Evolutionary conservation across 37 sponge, comb jelly and placozoan genomes (phyloP).

Genomic region (Haliclona indistincta): DNA sequence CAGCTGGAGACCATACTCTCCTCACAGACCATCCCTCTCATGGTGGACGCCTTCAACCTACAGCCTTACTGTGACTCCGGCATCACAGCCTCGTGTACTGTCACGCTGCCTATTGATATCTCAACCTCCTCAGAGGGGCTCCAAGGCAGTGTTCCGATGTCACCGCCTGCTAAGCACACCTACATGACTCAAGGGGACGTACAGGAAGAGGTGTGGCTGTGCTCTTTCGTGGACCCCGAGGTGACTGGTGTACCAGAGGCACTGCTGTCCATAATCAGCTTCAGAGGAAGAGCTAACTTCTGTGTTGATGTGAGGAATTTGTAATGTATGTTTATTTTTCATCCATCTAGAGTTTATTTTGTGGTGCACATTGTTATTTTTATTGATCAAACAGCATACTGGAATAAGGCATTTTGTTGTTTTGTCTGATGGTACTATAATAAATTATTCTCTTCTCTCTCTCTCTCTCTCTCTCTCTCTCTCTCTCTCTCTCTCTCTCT

Average conservation of each 20-base stretch:
- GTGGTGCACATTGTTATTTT: too few species aligned
- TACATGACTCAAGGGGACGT: constrained; percentile 59
- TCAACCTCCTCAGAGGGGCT: constrained; percentile 1
- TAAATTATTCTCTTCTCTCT: too few species aligned
- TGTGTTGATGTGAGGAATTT: constrained; percentile 14
- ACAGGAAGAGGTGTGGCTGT: constrained; percentile 79
- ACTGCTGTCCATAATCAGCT: constrained; percentile 53
- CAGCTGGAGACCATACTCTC: constrained; percentile 46
- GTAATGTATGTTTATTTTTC: too few species aligned
- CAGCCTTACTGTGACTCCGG: too few species aligned
- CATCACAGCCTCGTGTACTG: constrained; percentile 52
- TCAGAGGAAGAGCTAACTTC: constrained; percentile 58
- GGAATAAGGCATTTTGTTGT: too few species aligned
- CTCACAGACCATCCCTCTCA: constrained; percentile 31
- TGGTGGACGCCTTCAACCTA: constrained; percentile 42
- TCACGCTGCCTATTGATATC: constrained; percentile 55
- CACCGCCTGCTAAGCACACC: constrained; percentile 13
- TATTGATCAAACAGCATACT: too few species aligned
- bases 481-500: too few species aligned
- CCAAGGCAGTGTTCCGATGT: neutral
- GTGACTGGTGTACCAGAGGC: neutral
- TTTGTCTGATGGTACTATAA: too few species aligned
- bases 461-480: too few species aligned
- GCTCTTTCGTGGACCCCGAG: constrained; percentile 11
- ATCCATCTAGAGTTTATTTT: too few species aligned